Evolutionary conservation across 2,888 invertebrate species (phyloP).

Genomic region (Tiliacea aurago): DNA sequence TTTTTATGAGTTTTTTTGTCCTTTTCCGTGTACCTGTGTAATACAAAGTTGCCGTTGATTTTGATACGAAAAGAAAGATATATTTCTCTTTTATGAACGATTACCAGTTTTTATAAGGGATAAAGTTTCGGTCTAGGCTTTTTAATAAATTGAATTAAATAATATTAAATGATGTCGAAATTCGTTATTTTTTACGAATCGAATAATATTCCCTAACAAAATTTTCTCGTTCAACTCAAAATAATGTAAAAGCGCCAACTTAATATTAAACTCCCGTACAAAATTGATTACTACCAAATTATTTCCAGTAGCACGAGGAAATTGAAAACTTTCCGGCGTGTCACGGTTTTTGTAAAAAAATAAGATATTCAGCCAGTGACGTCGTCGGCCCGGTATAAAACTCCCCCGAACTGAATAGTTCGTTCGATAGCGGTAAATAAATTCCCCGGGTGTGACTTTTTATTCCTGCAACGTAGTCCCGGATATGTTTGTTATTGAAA

Average conservation of each 20-base stretch:
- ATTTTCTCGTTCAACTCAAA: background rate
- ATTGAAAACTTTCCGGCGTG: slow-evolving; percentile 51
- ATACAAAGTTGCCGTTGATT: slow-evolving; percentile 23
- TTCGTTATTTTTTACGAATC: too few relatives aligned
- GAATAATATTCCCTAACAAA: background rate
- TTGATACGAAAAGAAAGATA: background rate
- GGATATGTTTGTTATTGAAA: slow-evolving; percentile 83
- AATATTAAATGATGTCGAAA: too few relatives aligned
- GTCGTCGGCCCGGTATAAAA: slow-evolving; percentile 50
- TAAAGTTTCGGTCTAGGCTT: too few relatives aligned
- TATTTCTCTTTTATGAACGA: background rate
- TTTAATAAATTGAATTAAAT: too few relatives aligned
- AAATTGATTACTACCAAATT: slow-evolving; percentile 48
- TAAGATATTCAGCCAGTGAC: slow-evolving; percentile 54
- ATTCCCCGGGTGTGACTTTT: slow-evolving; percentile 73
- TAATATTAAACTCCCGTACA: slow-evolving; percentile 30
- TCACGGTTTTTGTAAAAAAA: slow-evolving; percentile 53
- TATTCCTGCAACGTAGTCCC: slow-evolving; percentile 73
- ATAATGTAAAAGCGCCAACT: slow-evolving; percentile 14
- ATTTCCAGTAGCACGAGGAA: slow-evolving; percentile 40
- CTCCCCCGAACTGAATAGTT: slow-evolving; percentile 60
- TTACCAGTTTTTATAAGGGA: background rate
- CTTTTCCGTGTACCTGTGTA: slow-evolving; percentile 46
- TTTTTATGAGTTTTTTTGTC: slow-evolving; percentile 57
- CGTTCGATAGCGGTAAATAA: slow-evolving; percentile 68